phyloP scores from a whole-genome alignment of 2,113 vertebrate genomes.

The Catharus fuscescens region DNA sequence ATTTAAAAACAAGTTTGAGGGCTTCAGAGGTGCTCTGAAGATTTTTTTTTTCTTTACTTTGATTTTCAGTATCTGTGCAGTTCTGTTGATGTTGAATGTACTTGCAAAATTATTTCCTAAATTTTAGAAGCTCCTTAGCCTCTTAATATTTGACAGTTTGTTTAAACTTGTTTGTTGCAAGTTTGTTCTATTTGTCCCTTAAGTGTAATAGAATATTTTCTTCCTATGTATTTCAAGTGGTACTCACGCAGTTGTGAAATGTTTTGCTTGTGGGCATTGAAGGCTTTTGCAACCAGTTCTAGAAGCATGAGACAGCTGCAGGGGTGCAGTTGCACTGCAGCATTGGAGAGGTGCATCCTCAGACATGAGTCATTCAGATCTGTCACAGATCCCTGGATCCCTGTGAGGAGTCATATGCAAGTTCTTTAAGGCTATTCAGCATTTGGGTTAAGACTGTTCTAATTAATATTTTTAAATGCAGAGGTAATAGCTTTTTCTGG shows the following conservation, averaged over 20 bases:
- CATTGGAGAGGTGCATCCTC: not conserved
- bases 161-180: not conserved
- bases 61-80: not conserved
- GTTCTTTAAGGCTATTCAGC: not conserved
- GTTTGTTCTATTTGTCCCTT: not conserved
- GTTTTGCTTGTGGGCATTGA: not conserved
- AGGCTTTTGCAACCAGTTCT: not conserved
- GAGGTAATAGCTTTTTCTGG: not conserved
- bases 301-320: not conserved
- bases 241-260: not conserved
- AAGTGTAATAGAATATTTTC: not conserved
- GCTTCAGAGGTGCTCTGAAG: not conserved
- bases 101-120: not conserved
- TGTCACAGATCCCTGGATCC: not conserved
- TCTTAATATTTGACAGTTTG: not conserved
- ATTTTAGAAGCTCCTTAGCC: not conserved
- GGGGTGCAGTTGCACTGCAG: not conserved
- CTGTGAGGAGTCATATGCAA: rapidly evolving
- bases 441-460: not conserved
- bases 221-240: not conserved
- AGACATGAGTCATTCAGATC: not conserved
- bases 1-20: not conserved
- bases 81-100: not conserved
- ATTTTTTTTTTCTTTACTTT: not conserved
- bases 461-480: not conserved